Percentiles rank a stretch among this genome's conserved stretches.
phyloP scores from a whole-genome alignment of 2,888 invertebrate genomes.

The Conistra vaccinii region DNA sequence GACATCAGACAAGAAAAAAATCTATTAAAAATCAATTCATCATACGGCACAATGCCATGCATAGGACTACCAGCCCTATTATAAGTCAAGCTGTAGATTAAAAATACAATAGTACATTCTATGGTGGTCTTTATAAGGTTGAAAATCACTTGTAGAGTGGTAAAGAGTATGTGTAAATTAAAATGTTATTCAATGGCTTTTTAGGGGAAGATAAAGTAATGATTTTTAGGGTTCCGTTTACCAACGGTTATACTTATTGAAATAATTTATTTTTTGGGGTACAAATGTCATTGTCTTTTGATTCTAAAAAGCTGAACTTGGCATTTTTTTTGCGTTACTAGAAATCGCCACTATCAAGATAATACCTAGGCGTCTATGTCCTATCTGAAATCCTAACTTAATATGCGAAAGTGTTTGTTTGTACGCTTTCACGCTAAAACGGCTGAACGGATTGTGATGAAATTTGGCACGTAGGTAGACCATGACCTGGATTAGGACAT shows the following conservation, averaged over 20 bases:
- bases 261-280: neutral
- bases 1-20: neutral
- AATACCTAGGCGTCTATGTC: neutral
- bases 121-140: rapidly evolving
- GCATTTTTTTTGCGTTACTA: too few relatives aligned
- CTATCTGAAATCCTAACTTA: neutral
- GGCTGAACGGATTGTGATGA: too few relatives aligned
- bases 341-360: neutral
- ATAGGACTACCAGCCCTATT: neutral
- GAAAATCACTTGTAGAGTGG: neutral
- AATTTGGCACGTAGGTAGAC: too few relatives aligned
- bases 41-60: conserved; percentile 1
- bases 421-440: too few relatives aligned
- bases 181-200: conserved; percentile 41
- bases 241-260: neutral
- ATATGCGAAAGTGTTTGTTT: too few relatives aligned
- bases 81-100: neutral
- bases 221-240: conserved; percentile 30
- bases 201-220: conserved; percentile 49
- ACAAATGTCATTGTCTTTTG: neutral
- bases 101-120: neutral
- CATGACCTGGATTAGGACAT: too few relatives aligned
- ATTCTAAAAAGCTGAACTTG: neutral
- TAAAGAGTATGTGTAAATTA: conserved; percentile 38
- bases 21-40: conserved; percentile 19